A percentile compares a stretch with the other conserved stretches of the same genome.
Conservation (phyloP, 2,888 invertebrate species). For the Portevinia maculata region DNA sequence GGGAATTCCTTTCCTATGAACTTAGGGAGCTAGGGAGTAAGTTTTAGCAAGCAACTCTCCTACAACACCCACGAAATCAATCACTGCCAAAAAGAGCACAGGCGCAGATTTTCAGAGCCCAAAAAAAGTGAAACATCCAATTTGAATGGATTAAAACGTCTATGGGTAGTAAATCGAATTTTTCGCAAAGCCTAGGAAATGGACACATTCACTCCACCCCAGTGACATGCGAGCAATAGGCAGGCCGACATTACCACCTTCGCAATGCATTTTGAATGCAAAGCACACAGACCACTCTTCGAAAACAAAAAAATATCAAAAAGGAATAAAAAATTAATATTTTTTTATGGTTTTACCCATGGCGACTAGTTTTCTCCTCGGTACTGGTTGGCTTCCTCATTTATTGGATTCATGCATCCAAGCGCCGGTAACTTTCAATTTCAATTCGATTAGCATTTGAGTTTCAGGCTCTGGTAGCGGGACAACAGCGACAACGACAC, state of each 20-base stretch:
- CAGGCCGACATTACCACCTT: conserved; percentile 46
- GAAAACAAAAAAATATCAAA: conserved; percentile 7
- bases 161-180: conserved; percentile 55
- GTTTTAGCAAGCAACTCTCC: conserved; percentile 29
- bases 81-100: conserved; percentile 61
- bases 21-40: no score
- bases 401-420: conserved; percentile 63
- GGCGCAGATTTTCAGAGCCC: conserved; percentile 35
- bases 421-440: conserved; percentile 70
- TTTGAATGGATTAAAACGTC: conserved; percentile 71
- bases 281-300: conserved; percentile 32
- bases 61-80: conserved; percentile 56
- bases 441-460: conserved; percentile 70
- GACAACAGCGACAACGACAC: conserved; percentile 12
- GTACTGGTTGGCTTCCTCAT: conserved; percentile 54
- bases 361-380: conserved; percentile 52
- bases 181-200: conserved; percentile 50
- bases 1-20: conserved; percentile 62
- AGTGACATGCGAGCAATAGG: conserved; percentile 4
- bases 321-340: conserved; percentile 25
- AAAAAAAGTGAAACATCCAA: conserved; percentile 57
- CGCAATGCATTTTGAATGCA: conserved; percentile 66
- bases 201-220: conserved; percentile 21
- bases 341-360: conserved; percentile 43
- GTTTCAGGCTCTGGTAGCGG: conserved; percentile 37